phyloP scores from a whole-genome alignment of 2,888 invertebrate genomes.

The Eubasilissa splendida region DNA sequence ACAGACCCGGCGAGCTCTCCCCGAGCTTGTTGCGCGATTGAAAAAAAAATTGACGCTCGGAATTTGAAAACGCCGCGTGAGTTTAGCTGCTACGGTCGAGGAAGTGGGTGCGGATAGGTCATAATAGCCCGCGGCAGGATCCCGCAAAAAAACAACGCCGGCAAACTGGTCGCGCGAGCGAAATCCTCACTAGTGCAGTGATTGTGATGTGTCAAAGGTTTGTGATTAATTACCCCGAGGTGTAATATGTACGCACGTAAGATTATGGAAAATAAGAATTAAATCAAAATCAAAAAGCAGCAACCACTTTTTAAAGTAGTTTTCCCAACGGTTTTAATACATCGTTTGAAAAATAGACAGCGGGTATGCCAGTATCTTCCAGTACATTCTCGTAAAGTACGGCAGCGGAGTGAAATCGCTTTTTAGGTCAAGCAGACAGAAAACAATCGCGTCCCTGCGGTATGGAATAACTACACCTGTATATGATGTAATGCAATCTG shows the following conservation, averaged over 20 bases:
- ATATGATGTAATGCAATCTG: constrained; percentile 14
- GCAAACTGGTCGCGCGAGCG: constrained; percentile 21
- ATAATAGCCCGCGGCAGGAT: background rate
- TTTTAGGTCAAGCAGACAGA: constrained; percentile 12
- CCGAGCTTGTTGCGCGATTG: background rate
- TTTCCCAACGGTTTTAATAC: background rate
- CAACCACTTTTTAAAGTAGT: background rate
- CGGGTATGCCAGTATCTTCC: background rate
- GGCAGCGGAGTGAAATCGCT: background rate
- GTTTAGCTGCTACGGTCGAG: constrained; percentile 15
- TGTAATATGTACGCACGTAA: too few species aligned
- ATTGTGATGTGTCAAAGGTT: constrained; percentile 10
- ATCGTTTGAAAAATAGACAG: background rate
- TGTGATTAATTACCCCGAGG: background rate
- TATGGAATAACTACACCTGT: background rate
- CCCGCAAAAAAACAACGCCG: constrained; percentile 17
- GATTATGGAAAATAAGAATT: too few species aligned
- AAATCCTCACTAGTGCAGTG: constrained; percentile 27
- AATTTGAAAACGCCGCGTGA: constrained; percentile 26
- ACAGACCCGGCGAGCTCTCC: background rate
- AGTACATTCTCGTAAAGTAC: background rate
- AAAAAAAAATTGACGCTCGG: background rate
- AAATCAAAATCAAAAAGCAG: too few species aligned
- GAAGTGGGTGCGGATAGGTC: constrained; percentile 13
- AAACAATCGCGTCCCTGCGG: constrained; percentile 13